phyloP scores from a whole-genome alignment of 2,113 vertebrate genomes.

The Myotis lucifugus region DNA sequence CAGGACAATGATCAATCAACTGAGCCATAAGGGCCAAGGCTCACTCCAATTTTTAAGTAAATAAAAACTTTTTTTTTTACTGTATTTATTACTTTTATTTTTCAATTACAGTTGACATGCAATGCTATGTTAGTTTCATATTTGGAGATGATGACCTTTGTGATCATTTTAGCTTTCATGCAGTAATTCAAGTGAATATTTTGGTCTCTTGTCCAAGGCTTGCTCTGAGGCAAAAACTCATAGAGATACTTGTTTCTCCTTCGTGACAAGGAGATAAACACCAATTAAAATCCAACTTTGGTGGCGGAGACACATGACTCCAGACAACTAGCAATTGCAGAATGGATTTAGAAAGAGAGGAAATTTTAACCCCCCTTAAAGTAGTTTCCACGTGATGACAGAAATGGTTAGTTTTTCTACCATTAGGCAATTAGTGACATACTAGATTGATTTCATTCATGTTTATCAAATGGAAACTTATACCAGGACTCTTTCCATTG shows the following conservation, averaged over 20 bases:
- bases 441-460: background rate
- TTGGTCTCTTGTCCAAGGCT: background rate
- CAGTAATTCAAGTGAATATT: background rate
- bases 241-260: background rate
- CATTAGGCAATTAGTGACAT: background rate
- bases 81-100: background rate
- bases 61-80: background rate
- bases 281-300: background rate
- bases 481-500: background rate
- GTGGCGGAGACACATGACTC: background rate
- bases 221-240: background rate
- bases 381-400: background rate
- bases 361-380: background rate
- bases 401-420: constrained; percentile 10
- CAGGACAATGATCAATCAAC: too few relatives aligned
- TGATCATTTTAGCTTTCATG: background rate
- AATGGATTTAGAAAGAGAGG: background rate
- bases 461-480: constrained; percentile 24
- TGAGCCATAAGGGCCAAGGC: background rate
- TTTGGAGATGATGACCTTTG: constrained; percentile 24
- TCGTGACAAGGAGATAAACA: background rate
- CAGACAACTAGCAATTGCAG: background rate
- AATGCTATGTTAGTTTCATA: background rate
- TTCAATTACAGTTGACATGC: background rate
- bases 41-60: background rate